Conservation (phyloP, 2,113 vertebrate species). For the Scartelaos histophorus region DNA sequence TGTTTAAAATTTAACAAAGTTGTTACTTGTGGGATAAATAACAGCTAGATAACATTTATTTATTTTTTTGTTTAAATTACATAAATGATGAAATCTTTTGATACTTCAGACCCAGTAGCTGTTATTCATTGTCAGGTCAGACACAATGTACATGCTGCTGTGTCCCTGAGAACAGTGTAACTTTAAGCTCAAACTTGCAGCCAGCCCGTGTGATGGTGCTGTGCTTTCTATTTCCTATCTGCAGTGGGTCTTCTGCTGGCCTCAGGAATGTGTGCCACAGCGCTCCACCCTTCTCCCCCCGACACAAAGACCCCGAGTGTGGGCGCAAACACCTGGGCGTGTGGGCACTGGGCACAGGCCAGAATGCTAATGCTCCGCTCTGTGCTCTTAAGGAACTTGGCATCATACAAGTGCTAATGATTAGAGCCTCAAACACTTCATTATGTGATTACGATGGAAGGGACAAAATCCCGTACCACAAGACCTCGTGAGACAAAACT, state of each 20-base stretch:
- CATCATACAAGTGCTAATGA: conserved; percentile 22
- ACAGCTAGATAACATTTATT: too few relatives aligned
- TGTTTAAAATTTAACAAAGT: too few relatives aligned
- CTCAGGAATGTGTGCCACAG: conserved; percentile 55
- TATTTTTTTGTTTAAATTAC: too few relatives aligned
- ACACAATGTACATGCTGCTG: neutral
- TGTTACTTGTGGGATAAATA: too few relatives aligned
- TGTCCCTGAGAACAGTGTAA: neutral
- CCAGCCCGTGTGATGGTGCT: conserved; percentile 34
- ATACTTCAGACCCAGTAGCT: neutral
- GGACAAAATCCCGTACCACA: too few relatives aligned
- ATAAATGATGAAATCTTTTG: too few relatives aligned
- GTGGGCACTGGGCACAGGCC: conserved; percentile 23
- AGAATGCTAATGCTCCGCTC: conserved; percentile 63
- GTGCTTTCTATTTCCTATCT: conserved; percentile 61
- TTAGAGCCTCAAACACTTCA: conserved; percentile 31
- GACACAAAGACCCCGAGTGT: conserved; percentile 43
- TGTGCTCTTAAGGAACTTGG: conserved; percentile 52
- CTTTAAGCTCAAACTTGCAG: neutral
- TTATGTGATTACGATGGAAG: conserved; percentile 27
- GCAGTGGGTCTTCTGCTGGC: conserved; percentile 42
- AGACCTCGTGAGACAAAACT: too few relatives aligned
- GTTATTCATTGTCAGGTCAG: neutral
- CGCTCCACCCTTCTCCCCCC: conserved; percentile 48
- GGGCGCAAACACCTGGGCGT: conserved; percentile 60